Base-by-base conservation (phyloP, 2,113 vertebrate genomes). In the Cyphomyrus discorhynchus region DNA sequence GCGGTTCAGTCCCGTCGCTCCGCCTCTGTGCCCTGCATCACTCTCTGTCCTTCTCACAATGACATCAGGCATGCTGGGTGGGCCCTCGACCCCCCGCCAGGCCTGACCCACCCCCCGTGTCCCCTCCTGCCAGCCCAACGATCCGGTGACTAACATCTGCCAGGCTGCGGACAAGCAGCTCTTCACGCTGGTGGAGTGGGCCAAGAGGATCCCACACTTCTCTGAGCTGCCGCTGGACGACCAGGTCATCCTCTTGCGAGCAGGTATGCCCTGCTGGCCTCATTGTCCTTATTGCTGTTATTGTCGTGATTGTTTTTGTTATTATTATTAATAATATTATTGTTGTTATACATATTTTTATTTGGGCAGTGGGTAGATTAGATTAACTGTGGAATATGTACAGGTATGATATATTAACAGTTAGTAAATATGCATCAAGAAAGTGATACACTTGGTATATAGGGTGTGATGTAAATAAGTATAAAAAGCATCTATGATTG, bases 91-190 rank as follows among this genome's bases (percentile, higher is more conserved):
- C 42, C 62, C n/a, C 89, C 45, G 27, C 50, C 74, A 80, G 35
- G 74, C 13, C 74, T 80, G 35, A 39, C 47, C 27, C n/a, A 46
- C 47, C 42, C 27, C 49, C 47, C 45, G 56, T 70, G 74, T 89
- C 50, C 87, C 84, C 62, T 46, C 17, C 74, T 91, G 83, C 83
- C 95, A 98, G 97, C 97, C 97, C 74, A 98, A 98, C 52, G 97
- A 98, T 93, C 97, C 97, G 0, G 97, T 98, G 94, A 98, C 97
- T 80, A 98, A 98, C 93, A 98, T 98, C 94, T 98, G 97, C 93
- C 97, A 98, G 93, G 97, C 97, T 1, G 97, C 97, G 3, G 97
- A 98, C 94, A 98, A 98, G 88, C 97, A 98, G 93, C 97, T 98
- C 19, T 98, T 98, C 91, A 98, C 97, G 0, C 95, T 98, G 90